Evolutionary conservation across 2,113 vertebrate genomes (phyloP), one percentile per base, ranked within the genome.

Genomic region (Bagarius yarrelli): DNA sequence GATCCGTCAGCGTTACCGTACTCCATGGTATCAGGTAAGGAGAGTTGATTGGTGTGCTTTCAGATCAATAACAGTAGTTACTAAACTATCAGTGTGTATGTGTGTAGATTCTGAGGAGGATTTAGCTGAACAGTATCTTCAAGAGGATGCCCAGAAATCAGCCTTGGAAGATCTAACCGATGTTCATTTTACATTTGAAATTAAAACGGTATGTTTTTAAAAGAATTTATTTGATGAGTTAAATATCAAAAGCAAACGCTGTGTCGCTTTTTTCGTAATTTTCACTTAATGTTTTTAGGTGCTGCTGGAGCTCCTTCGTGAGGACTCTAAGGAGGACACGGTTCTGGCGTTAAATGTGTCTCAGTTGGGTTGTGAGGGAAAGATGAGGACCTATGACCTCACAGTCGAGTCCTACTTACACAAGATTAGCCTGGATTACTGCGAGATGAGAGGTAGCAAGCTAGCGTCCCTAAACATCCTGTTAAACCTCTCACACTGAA

Each of bases 121-220:
- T 27, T 21, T 53, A 40, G 90, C 90, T 40, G 91, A 91, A 76
- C 87, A 40, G 71, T 88, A 91, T 1, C 36, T 77, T 0, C 88
- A 92, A 18, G 91, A 92, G 14, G 91, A 91, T 0, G 83, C 71
- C 0, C 90, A 88, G 76, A 83, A 67, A 64, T 69, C 63, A 0
- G 59, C 81, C 8, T 19, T 50, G 73, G 96, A 97, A 80, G 96
- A 98, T 1, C 92, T 99, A 72, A 95, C 92, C 0, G 92, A 95
- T 78, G 84, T 98, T 53, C 91, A 94, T n/a, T 87, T 99, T 80
- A 95, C 94, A 83, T 98, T 99, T 89, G 98, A 99, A 93, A 91
- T 98, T 82, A 95, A 92, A 92, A 94, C 94, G 90, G 98, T 96
- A 19, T 23, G 2, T 23, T 34, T 16, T 59, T 27, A n/a, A n/a